Percentiles rank a stretch among this genome's conserved stretches.
phyloP scores from a whole-genome alignment of 2,797 vertebrate genomes.

The Anas georgica region DNA sequence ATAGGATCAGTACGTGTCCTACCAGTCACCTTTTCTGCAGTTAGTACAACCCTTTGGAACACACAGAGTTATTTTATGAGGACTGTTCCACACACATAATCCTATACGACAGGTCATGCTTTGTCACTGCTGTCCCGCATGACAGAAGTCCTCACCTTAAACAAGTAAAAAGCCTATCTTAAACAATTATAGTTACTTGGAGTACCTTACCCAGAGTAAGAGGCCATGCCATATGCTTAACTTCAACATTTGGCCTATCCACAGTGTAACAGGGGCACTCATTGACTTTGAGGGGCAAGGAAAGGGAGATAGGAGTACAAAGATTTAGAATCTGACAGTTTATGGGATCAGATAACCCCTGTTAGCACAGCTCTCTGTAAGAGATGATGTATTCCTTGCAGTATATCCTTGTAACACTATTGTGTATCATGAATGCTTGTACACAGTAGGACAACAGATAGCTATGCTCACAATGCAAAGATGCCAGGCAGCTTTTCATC shows the following conservation, averaged over 20 bases:
- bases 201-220: not conserved
- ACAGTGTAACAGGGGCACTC: not conserved
- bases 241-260: not conserved
- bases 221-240: not conserved
- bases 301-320: not conserved
- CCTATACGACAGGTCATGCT: not conserved
- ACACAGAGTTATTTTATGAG: not conserved
- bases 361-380: not conserved
- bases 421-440: too few relatives aligned
- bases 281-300: not conserved
- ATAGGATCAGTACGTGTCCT: not conserved
- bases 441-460: not conserved
- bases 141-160: not conserved
- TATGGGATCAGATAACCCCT: not conserved
- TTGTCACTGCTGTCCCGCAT: not conserved
- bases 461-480: not conserved
- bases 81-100: not conserved
- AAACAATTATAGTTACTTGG: not conserved
- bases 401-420: not conserved
- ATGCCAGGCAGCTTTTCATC: not conserved
- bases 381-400: not conserved
- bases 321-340: not conserved
- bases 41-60: not conserved
- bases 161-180: not conserved
- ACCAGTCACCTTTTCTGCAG: not conserved